Evolutionary conservation across 2,113 vertebrate species (phyloP).

Genomic region (Halichoeres trimaculatus): DNA sequence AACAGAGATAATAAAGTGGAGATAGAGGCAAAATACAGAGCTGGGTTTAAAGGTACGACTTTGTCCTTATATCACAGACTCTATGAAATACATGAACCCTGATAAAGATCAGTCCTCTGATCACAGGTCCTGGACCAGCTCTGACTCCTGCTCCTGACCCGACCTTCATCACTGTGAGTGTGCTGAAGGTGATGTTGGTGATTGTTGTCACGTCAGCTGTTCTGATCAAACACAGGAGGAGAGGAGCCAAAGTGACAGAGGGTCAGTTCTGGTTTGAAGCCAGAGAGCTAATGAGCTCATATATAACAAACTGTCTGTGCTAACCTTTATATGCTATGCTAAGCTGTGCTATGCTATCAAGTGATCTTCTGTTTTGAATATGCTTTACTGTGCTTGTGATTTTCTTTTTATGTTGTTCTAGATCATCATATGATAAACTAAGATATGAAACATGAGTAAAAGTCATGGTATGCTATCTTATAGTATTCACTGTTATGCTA

Average conservation of each 20-base stretch:
- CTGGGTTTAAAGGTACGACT: not conserved
- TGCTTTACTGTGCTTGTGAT: no score
- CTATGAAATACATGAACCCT: not conserved
- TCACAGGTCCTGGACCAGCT: not conserved
- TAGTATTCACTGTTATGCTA: no score
- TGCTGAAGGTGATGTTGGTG: not conserved
- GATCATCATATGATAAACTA: no score
- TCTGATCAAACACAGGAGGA: constrained; percentile 31
- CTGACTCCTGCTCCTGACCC: not conserved
- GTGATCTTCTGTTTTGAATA: no score
- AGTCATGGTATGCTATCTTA: no score
- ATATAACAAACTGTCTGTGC: no score
- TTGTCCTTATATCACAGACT: no score
- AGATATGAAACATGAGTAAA: no score
- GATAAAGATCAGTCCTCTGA: not conserved
- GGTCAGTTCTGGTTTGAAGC: constrained; percentile 1
- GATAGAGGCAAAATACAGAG: constrained; percentile 23
- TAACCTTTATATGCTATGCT: not conserved
- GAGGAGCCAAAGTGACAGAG: not conserved
- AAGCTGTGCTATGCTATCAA: no score
- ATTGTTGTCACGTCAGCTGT: not conserved
- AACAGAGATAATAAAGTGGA: no score
- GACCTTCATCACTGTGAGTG: not conserved
- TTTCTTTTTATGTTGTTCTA: no score
- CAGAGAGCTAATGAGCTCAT: no score